These are phyloP conservation scores for Cygnus atratus DNA, from an alignment of 2,113 vertebrate species.

Conservation along the genomic window DNA sequence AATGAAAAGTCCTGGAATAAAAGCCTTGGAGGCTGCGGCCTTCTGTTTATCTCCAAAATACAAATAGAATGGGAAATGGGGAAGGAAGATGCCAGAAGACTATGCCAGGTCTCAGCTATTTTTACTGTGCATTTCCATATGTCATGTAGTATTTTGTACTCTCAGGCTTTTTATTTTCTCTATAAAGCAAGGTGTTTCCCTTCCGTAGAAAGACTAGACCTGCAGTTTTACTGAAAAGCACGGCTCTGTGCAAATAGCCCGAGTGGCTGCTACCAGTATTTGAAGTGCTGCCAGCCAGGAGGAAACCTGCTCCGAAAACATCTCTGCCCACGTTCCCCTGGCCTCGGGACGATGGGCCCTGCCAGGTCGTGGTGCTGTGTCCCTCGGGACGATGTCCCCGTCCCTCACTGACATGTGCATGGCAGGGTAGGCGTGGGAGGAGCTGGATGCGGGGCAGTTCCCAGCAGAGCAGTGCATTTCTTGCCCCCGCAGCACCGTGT, in stretches of 20 bases:
- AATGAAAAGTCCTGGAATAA: neutral
- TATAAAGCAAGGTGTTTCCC: neutral
- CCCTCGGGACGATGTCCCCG: no score
- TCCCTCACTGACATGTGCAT: no score
- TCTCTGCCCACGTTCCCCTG: no score
- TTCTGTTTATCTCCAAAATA: neutral
- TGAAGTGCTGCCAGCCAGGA: fast-evolving
- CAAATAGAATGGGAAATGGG: neutral
- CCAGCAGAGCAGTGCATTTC: no score
- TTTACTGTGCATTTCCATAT: neutral
- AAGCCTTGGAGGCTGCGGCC: neutral
- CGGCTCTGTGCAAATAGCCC: neutral
- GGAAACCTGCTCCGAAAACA: neutral
- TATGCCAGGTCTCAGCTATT: neutral
- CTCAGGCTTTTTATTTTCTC: neutral
- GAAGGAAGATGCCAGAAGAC: neutral
- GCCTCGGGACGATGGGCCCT: no score
- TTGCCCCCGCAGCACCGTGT: no score
- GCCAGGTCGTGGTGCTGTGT: no score
- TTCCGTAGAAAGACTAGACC: neutral
- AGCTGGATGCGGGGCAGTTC: no score
- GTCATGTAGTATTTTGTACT: neutral
- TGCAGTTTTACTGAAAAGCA: neutral
- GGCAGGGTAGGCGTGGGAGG: no score
- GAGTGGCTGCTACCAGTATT: neutral